phyloP scores from a whole-genome alignment of 2,797 vertebrate genomes.

The Arctocebus calabarensis region DNA sequence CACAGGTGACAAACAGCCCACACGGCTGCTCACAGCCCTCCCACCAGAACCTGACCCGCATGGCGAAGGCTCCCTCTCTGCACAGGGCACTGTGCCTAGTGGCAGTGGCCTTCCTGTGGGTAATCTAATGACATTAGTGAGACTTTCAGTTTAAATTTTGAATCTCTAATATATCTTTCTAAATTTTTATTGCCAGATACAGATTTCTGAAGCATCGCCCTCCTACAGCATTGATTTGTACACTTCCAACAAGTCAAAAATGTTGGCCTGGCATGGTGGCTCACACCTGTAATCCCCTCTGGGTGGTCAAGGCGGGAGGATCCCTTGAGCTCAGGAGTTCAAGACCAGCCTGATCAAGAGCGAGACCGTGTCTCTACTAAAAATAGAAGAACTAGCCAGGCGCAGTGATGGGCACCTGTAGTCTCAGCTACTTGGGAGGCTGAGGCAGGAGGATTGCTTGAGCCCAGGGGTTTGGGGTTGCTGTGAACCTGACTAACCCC shows the following conservation, averaged over 20 bases:
- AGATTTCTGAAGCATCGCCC: background rate
- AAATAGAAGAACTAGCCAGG: too few relatives aligned
- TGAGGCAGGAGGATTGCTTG: too few relatives aligned
- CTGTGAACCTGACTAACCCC: too few relatives aligned
- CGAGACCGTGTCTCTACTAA: too few relatives aligned
- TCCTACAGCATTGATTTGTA: background rate
- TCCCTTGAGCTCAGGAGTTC: too few relatives aligned
- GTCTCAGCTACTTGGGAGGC: too few relatives aligned
- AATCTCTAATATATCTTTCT: background rate
- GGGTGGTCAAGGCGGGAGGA: too few relatives aligned
- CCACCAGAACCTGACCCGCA: background rate
- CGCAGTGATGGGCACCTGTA: too few relatives aligned
- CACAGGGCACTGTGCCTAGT: background rate
- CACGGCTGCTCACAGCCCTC: background rate
- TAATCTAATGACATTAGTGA: background rate
- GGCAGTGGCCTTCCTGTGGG: background rate
- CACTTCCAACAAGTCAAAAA: background rate
- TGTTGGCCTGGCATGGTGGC: too few relatives aligned
- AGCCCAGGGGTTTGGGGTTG: too few relatives aligned
- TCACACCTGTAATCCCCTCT: too few relatives aligned
- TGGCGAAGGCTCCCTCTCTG: background rate
- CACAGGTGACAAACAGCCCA: background rate
- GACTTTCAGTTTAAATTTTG: background rate
- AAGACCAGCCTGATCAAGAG: too few relatives aligned
- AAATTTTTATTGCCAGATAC: background rate